Evolutionary conservation across 2,113 vertebrate genomes (phyloP).

Genomic region (Scatophagus argus): DNA sequence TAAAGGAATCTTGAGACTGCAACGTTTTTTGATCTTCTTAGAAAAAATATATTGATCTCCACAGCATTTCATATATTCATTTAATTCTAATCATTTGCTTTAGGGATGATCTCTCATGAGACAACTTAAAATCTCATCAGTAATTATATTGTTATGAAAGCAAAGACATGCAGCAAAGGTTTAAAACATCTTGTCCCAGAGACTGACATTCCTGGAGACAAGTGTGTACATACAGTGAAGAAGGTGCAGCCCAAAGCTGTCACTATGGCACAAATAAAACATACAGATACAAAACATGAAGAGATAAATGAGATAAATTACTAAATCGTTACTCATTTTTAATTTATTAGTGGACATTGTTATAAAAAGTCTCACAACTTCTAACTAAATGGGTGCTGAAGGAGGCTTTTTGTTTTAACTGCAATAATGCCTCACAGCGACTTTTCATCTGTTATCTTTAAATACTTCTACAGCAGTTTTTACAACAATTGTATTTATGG

Average conservation of each 20-base stretch:
- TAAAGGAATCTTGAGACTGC: background rate
- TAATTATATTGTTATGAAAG: background rate
- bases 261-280: no score
- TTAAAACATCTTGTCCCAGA: background rate
- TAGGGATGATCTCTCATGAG: background rate
- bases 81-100: slow-evolving; percentile 13
- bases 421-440: background rate
- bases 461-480: background rate
- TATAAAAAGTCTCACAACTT: no score
- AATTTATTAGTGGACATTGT: no score
- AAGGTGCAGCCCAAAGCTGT: no score
- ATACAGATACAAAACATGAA: no score
- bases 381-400: no score
- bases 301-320: no score
- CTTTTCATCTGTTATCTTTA: background rate
- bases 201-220: background rate
- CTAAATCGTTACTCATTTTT: no score
- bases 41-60: background rate
- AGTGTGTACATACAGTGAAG: background rate
- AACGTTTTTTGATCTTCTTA: background rate
- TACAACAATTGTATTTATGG: no score
- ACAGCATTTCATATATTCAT: background rate
- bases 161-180: no score
- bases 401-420: no score
- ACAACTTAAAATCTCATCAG: background rate